A percentile compares a stretch with the other conserved stretches of the same genome.
Conservation (phyloP, 2,113 vertebrate species). For the Grallaria varia region DNA sequence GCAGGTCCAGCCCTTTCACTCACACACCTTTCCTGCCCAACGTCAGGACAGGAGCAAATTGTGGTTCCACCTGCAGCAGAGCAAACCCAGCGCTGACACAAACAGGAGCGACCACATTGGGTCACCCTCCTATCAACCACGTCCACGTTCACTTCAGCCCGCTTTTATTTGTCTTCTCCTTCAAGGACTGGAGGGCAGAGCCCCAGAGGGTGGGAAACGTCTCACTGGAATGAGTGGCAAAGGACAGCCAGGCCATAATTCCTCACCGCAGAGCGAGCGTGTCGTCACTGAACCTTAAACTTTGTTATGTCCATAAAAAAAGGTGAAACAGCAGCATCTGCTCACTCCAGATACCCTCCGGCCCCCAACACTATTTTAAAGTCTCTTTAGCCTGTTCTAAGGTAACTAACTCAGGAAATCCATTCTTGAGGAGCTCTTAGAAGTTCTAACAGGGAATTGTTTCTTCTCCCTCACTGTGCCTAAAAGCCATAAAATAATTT, state of each 20-base stretch:
- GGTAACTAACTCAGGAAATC: background rate
- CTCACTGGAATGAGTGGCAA: background rate
- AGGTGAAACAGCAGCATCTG: background rate
- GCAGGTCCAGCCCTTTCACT: background rate
- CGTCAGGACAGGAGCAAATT: background rate
- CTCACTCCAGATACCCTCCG: background rate
- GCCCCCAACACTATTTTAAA: background rate
- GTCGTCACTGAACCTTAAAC: background rate
- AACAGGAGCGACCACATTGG: background rate
- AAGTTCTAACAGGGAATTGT: background rate
- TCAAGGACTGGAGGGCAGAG: background rate
- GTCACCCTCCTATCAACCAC: background rate
- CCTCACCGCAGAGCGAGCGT: background rate
- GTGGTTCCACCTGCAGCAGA: rapidly evolving
- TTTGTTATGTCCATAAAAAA: background rate
- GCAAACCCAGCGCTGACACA: background rate
- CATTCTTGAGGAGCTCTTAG: background rate
- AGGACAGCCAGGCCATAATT: slow-evolving; percentile 25
- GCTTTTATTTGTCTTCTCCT: slow-evolving; percentile 13
- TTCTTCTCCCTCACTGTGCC: background rate
- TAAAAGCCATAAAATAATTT: background rate
- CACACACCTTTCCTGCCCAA: rapidly evolving
- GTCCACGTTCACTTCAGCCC: background rate
- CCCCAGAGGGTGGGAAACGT: background rate
- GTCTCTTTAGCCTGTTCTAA: background rate